Evolutionary conservation across 64 coral and sea anemone genomes (phyloP).

Genomic region (Montipora efflorescens): DNA sequence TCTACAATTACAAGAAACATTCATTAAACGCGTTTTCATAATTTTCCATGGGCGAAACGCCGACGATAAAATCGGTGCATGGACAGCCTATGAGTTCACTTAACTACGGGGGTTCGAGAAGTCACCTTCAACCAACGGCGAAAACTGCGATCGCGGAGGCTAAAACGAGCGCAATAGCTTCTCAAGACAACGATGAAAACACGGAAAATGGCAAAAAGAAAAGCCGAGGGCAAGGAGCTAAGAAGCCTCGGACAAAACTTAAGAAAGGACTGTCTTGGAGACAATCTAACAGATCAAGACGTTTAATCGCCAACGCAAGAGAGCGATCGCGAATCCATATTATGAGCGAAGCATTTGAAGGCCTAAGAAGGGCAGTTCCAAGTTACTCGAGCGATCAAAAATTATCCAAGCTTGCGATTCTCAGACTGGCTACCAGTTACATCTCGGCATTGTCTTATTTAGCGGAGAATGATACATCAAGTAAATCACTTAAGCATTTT

Average conservation of each 20-base stretch:
- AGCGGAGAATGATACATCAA: slow-evolving; percentile 77
- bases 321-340: slow-evolving; percentile 98
- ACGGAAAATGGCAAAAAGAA: slow-evolving; percentile 5
- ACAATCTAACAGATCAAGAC: slow-evolving; percentile 86
- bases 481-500: slow-evolving; percentile 90
- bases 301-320: slow-evolving; percentile 91
- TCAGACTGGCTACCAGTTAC: slow-evolving; percentile 93
- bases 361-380: slow-evolving; percentile 88
- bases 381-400: slow-evolving; percentile 97
- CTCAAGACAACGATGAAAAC: slow-evolving; percentile 50
- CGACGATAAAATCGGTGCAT: slow-evolving; percentile 50
- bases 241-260: slow-evolving; percentile 50
- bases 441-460: slow-evolving; percentile 91
- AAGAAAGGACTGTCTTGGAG: slow-evolving; percentile 84
- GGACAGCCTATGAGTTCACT: slow-evolving; percentile 45
- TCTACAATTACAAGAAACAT: neutral
- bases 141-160: neutral
- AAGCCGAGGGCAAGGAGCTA: slow-evolving; percentile 33
- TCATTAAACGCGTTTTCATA: neutral
- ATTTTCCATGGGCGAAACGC: slow-evolving; percentile 66
- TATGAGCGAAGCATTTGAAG: slow-evolving; percentile 98
- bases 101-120: neutral
- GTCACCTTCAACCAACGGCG: neutral
- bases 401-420: slow-evolving; percentile 93
- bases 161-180: neutral